Base-by-base conservation (phyloP, 2,888 invertebrate genomes). In the Aphrophora alni region DNA sequence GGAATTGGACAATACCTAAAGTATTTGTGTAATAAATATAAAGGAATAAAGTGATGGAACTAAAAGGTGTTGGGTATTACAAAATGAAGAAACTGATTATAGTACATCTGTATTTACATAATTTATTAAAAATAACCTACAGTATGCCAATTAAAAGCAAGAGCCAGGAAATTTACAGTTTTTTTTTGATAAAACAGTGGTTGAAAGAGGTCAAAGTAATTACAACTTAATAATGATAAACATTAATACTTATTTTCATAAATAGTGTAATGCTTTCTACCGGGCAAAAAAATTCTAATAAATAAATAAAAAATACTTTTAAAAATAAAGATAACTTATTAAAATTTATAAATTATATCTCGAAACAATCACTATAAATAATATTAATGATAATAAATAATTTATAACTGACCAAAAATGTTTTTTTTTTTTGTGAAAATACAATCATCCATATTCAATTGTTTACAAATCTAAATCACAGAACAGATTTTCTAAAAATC, bases 111-210 rank as follows among this genome's bases (percentile, higher is more conserved):
- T 78, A 78, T 78, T 51, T 78, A 78, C 78, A 78, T 27, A 44
- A 51, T 72, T 78, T 72, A 70, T 78, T 51, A 78, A 78, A 77
- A 78, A 78, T 77, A 72, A 51, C 59, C 51, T 78, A 78, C 44
- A 78, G 14, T 77, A 71, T 77, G 59, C 71, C 77, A 72, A 72
- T 72, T 78, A 59, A 51, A 72, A 78, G 17, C 59, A 21, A 10
- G n/a, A 59, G 10, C 4, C n/a, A 59, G 21, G 21, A 59, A 21
- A 59, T 59, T 21, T 59, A 59, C 59, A 59, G 14, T 59, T 59
- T 59, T 59, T 44, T 44, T 14, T 44, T 2, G 7, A 44, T 4
- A 44, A 44, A 7, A 44, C 33, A 44, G 17, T 44, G 1, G 3
- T 17, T 14, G 12, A 44, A 44, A 44, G 3, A 44, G 44, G 44